These are phyloP conservation scores for Epicampocera succincta DNA, from an alignment of 2,888 invertebrate genomes.

Conservation along the genomic window DNA sequence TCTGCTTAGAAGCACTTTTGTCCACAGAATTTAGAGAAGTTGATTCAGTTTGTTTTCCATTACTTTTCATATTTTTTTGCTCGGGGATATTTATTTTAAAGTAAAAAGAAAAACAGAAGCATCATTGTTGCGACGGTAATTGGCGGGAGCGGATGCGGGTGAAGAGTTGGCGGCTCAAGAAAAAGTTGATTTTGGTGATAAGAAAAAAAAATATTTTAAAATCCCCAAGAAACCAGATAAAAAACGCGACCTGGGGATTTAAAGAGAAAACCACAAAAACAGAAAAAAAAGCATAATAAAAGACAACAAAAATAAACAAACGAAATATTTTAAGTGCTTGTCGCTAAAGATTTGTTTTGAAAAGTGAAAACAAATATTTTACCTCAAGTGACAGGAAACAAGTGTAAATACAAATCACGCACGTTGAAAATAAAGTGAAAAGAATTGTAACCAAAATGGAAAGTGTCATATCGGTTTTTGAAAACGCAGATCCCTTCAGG, in stretches of 20 bases:
- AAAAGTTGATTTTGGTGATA: constrained; percentile 15
- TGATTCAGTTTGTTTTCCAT: constrained; percentile 33
- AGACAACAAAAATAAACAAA: background rate
- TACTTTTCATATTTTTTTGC: background rate
- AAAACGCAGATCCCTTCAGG: constrained; percentile 81
- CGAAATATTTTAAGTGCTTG: constrained; percentile 19
- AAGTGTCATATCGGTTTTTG: constrained; percentile 77
- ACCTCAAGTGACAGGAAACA: background rate
- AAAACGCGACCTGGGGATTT: constrained; percentile 14
- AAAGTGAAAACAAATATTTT: constrained; percentile 26
- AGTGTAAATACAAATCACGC: constrained; percentile 2
- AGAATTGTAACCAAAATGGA: constrained; percentile 74
- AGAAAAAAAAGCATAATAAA: background rate
- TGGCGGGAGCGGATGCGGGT: constrained; percentile 46
- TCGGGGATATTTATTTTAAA: constrained; percentile 33
- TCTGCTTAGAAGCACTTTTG: constrained; percentile 29
- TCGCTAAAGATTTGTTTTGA: constrained; percentile 34
- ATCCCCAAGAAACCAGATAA: constrained; percentile 5
- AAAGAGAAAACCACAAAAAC: constrained; percentile 30
- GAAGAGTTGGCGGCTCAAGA: constrained; percentile 7
- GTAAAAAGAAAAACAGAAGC: constrained; percentile 4
- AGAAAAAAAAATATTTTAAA: constrained; percentile 24
- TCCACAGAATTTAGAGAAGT: constrained; percentile 26
- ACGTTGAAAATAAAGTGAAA: background rate
- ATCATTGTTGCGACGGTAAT: constrained; percentile 36